Evolutionary conservation across 2,888 invertebrate genomes (phyloP), one percentile per base, ranked within the genome.

Genomic region (Villa cingulata): DNA sequence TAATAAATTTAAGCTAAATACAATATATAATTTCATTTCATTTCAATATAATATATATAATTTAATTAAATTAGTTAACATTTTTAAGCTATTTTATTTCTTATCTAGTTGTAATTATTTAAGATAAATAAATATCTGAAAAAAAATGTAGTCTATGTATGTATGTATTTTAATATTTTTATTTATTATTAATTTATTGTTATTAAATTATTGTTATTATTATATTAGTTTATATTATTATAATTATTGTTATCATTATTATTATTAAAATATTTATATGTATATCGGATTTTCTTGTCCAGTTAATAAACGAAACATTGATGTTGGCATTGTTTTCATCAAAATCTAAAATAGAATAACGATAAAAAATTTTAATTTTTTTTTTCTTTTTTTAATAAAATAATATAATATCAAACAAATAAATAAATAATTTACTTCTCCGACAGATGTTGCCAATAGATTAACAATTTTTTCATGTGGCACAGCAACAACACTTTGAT

Each of bases 281-380:
- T 95, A 98, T 72, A 95, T 88, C 59, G 98, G 98, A 68, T 91
- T 91, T 75, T 98, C 98, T 74, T 98, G 98, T 51, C 98, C 98
- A 58, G 97, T 98, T 65, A 98, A 77, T 67, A 98, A 78, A 64
- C 97, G 82, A 77, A 96, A 98, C 92, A 98, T 98, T 55, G 97
- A 97, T 58, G 97, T 98, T 59, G 97, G 98, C 97, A 98, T 98
- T 48, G 98, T 98, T 75, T 98, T 98, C 97, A 98, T 98, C 62
- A 96, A 78, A 62, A 98, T 97, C 95, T 96, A 77, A 4, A n/a
- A 23, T 23, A 23, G 23, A 23, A 19, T n/a, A 37, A 20, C 23
- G 12, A 41, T 23, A 23, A 10, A 23, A 2, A 37, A 37, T 37
- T 37, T 17, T 37, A 15, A 9, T 18, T 19, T 12, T 39, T 12